Conservation (phyloP, 1,140 invertebrate species). For the Neodiprion pinetum region DNA sequence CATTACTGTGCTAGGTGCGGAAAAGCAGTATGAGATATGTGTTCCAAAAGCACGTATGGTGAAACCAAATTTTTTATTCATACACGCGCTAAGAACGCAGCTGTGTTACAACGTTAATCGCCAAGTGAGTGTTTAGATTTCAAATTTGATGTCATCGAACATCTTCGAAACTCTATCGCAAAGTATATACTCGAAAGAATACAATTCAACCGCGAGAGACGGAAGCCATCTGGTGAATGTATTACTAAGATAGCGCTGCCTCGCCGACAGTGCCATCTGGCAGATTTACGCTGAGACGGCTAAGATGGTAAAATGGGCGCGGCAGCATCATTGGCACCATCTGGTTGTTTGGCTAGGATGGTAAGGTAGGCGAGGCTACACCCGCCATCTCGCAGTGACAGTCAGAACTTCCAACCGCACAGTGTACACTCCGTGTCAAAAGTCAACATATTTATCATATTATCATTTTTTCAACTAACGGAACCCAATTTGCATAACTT, state of each 20-base stretch:
- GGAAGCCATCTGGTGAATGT: conserved; percentile 16
- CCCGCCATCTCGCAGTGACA: neutral
- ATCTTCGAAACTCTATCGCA: neutral
- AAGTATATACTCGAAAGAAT: neutral
- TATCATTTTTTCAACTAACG: no score
- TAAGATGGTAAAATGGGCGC: no score
- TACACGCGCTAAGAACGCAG: no score
- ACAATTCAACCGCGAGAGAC: neutral
- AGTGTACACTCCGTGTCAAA: neutral
- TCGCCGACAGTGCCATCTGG: neutral
- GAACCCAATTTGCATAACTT: no score
- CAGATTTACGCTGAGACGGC: no score
- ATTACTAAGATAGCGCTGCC: neutral
- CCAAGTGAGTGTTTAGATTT: no score
- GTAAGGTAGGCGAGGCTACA: neutral
- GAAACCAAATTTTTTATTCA: no score
- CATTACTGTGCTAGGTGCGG: no score
- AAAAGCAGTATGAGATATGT: no score
- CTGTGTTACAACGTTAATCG: no score
- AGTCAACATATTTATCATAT: neutral
- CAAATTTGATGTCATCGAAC: no score
- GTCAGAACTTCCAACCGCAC: neutral
- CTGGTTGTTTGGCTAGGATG: neutral
- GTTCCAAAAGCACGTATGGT: no score
- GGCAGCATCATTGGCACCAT: neutral